A percentile compares a stretch with the other conserved stretches of the same genome.
Conservation (phyloP, 2,888 invertebrate genomes). For the Kryphioiulus occultus region DNA sequence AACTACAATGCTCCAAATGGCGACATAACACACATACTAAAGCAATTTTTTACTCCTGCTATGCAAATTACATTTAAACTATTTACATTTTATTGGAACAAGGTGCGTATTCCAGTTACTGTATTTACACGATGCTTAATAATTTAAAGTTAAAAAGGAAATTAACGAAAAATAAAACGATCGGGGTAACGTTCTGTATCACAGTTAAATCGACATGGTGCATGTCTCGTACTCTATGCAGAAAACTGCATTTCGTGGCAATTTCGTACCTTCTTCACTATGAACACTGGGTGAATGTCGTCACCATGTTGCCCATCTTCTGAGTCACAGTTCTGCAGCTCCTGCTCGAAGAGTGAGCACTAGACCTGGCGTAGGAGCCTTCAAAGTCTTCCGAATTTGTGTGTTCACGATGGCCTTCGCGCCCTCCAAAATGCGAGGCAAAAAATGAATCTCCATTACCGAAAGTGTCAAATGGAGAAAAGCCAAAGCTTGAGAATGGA, state of each 20-base stretch:
- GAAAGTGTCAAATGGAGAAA: conserved; percentile 57
- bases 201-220: not conserved
- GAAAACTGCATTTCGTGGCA: not conserved
- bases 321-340: conserved; percentile 60
- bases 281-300: conserved; percentile 61
- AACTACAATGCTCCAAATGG: no score
- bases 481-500: conserved; percentile 60
- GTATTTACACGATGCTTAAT: not conserved
- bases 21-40: no score
- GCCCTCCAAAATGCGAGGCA: conserved; percentile 57
- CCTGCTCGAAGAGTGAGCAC: conserved; percentile 51
- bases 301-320: conserved; percentile 60
- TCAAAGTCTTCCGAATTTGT: conserved; percentile 22
- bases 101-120: not conserved
- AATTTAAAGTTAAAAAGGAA: not conserved
- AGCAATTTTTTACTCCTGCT: not conserved
- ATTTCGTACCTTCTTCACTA: conserved; percentile 52
- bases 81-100: not conserved
- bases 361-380: not conserved
- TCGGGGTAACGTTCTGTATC: not conserved
- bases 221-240: not conserved
- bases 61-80: not conserved
- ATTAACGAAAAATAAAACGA: not conserved
- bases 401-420: conserved; percentile 53
- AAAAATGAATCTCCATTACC: conserved; percentile 61